phyloP scores from a whole-genome alignment of 2,113 vertebrate species.

The Odontophorus gujanensis region DNA sequence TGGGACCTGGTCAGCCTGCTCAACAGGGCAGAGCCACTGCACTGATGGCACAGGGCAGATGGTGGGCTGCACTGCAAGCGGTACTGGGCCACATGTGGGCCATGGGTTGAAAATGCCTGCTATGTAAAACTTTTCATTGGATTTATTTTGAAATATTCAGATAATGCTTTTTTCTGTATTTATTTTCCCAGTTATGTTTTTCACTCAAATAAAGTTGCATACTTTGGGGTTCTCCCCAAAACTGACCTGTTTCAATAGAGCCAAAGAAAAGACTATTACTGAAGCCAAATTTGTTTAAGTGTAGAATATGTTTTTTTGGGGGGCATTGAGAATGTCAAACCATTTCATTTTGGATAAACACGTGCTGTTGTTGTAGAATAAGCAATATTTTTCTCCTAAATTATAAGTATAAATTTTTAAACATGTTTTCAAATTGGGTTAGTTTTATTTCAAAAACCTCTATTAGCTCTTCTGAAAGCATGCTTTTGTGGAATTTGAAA shows the following conservation, averaged over 20 bases:
- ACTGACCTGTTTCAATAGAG: background rate
- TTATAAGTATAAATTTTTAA: background rate
- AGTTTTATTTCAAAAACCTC: background rate
- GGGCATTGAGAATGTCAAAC: background rate
- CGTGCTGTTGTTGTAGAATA: background rate
- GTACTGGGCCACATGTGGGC: no score
- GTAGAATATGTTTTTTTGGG: background rate
- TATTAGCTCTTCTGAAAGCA: background rate
- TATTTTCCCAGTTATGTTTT: background rate
- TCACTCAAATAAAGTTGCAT: background rate
- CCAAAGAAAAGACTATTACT: background rate
- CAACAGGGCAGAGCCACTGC: no score
- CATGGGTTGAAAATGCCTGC: no score
- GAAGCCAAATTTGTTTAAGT: background rate
- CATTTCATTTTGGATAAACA: background rate
- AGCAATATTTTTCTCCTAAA: background rate
- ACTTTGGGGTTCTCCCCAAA: background rate
- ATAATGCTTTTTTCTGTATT: background rate
- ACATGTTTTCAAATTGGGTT: background rate
- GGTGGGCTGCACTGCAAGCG: no score
- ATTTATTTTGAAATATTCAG: background rate
- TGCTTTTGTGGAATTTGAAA: background rate
- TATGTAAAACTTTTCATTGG: background rate
- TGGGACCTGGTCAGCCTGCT: no score
- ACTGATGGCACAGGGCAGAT: no score